Evolutionary conservation across 53 echinoderm and acorn worm species (phyloP), one percentile per base, ranked within the genome.

Genomic region (Echinometra lucunter): DNA sequence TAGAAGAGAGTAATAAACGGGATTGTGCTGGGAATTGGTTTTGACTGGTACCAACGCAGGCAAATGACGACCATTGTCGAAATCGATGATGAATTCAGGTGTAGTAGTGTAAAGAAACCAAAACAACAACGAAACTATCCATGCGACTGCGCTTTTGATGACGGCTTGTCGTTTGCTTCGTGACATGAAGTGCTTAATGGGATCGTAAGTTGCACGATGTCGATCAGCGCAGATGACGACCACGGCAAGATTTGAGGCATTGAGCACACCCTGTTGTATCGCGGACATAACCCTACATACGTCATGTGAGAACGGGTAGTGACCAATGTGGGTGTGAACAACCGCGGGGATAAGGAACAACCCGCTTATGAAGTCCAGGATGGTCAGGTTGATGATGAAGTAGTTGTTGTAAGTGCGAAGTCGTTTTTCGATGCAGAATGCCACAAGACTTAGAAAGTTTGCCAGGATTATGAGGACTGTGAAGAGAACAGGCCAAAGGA

Each of bases 381-480:
- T 35, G 37, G 81, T 57, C 80, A 93, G 82, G 58, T 81, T 93
- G 30, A 93, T 93, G 93, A 93, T 81, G 93, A 80, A 93, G 63
- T 93, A 93, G 81, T 93, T 93, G 93, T 93, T 93, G 82, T 93
- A 93, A 2, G 93, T 93, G 25, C 93, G 78, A 37, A 93, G 93
- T 57, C 81, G 93, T 42, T 81, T 93, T 44, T 93, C 93, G 35
- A 78, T 55, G 57, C 35, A 15, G n/a, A 93, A 93, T 21, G 82
- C 93, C 21, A 60, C 93, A 45, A 93, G 81, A 37, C 55, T 93
- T 25, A 93, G 15, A 37, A 58, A 45, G 58, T 93, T 93, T 2
- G 93, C 78, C 11, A 81, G 8, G 93, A 81, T 93, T 57, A 81
- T 93, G 30, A 81, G 63, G 40, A 47, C 18, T 9, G 93, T 93